Percentiles rank a stretch among this genome's conserved stretches.
phyloP scores from a whole-genome alignment of 2,797 vertebrate genomes.

The Antennarius maculatus region DNA sequence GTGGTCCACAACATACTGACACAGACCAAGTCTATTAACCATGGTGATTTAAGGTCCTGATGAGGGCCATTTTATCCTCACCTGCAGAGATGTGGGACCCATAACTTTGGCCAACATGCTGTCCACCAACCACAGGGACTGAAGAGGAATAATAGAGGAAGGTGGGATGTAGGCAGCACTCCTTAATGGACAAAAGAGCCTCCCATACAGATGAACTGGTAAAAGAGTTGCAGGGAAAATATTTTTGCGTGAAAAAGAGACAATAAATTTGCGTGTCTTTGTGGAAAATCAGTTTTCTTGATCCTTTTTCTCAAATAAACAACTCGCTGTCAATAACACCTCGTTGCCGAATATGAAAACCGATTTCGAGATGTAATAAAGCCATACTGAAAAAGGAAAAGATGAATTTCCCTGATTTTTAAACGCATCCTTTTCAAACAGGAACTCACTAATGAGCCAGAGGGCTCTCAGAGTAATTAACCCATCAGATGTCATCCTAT shows the following conservation, averaged over 20 bases:
- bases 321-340: slow-evolving; percentile 27
- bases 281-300: slow-evolving; percentile 19
- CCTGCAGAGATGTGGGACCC: slow-evolving; percentile 52
- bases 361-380: slow-evolving; percentile 31
- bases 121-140: slow-evolving; percentile 24
- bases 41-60: slow-evolving; percentile 61
- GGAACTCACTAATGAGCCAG: slow-evolving; percentile 63
- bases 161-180: slow-evolving; percentile 20
- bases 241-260: slow-evolving; percentile 4
- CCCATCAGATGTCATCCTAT: slow-evolving; percentile 25
- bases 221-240: background rate
- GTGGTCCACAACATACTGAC: slow-evolving; percentile 41
- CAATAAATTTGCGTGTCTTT: slow-evolving; percentile 2
- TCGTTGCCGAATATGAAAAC: slow-evolving; percentile 31
- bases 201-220: slow-evolving; percentile 16
- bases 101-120: slow-evolving; percentile 37
- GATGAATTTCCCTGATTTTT: slow-evolving; percentile 43
- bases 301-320: slow-evolving; percentile 14
- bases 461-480: slow-evolving; percentile 42
- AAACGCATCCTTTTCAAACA: slow-evolving; percentile 56
- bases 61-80: slow-evolving; percentile 62
- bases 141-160: slow-evolving; percentile 30
- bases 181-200: slow-evolving; percentile 39
- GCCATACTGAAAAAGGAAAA: slow-evolving; percentile 7
- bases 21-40: slow-evolving; percentile 50